phyloP scores from a whole-genome alignment of 2,888 invertebrate genomes.

The Autographa pulchrina region DNA sequence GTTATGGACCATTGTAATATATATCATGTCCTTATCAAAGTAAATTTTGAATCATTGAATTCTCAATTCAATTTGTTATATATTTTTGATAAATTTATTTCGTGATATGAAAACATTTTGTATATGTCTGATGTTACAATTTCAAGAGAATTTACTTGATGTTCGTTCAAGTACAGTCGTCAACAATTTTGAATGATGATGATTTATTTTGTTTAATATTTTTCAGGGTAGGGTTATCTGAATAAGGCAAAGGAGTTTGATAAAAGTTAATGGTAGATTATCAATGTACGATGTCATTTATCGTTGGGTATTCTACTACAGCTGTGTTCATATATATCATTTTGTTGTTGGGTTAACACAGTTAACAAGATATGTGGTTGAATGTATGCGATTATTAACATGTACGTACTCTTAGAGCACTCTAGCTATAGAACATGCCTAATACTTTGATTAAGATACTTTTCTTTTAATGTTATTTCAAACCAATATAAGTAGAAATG shows the following conservation, averaged over 20 bases:
- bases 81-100: conserved; percentile 65
- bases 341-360: conserved; percentile 32
- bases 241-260: conserved; percentile 10
- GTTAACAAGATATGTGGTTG: conserved; percentile 5
- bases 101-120: conserved; percentile 47
- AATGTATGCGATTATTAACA: conserved; percentile 29
- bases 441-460: conserved; percentile 51
- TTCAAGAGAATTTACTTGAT: conserved; percentile 28
- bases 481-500: conserved; percentile 29
- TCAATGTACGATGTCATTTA: conserved; percentile 17
- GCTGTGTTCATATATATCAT: conserved; percentile 53
- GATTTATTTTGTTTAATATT: conserved; percentile 14
- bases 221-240: conserved; percentile 7
- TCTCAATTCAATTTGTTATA: conserved; percentile 59
- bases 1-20: conserved; percentile 46
- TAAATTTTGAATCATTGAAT: conserved; percentile 41
- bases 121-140: conserved; percentile 42
- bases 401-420: conserved; percentile 44
- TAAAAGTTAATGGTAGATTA: conserved; percentile 10
- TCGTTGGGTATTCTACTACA: conserved; percentile 39
- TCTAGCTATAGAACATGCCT: conserved; percentile 55
- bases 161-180: conserved; percentile 17
- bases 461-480: conserved; percentile 26
- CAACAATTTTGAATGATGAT: conserved; percentile 12
- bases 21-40: conserved; percentile 41